A percentile compares a stretch with the other conserved stretches of the same genome.
phyloP scores from a whole-genome alignment of 2,888 invertebrate species.

The Chymomyza caudatula region DNA sequence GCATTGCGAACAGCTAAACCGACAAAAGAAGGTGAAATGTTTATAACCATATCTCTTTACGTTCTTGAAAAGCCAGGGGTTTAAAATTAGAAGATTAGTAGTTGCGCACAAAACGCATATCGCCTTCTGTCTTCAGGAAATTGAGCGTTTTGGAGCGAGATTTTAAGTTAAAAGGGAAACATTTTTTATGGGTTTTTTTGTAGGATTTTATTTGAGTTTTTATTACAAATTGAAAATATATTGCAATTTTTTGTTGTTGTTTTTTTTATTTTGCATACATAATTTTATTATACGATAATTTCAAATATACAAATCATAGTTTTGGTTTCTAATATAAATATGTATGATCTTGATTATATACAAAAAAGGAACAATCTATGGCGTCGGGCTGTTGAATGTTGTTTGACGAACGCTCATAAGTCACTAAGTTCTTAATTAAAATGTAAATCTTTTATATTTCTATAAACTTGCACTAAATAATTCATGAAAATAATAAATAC shows the following conservation, averaged over 20 bases:
- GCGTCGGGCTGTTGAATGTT: conserved; percentile 26
- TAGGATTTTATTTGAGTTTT: conserved; percentile 32
- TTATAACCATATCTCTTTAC: too few relatives aligned
- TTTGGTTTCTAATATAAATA: conserved; percentile 37
- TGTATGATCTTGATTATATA: conserved; percentile 62
- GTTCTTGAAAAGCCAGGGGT: too few relatives aligned
- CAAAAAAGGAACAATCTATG: conserved; percentile 75
- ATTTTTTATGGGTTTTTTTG: conserved; percentile 41
- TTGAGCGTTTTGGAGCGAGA: too few relatives aligned
- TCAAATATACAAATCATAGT: conserved; percentile 28
- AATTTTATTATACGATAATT: conserved; percentile 24
- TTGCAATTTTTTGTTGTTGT: conserved; percentile 2
- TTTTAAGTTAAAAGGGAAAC: too few relatives aligned
- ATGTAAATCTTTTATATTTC: conserved; percentile 74
- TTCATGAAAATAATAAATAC: conserved; percentile 35
- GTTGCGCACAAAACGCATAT: too few relatives aligned
- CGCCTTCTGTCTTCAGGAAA: too few relatives aligned
- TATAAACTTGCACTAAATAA: conserved; percentile 63
- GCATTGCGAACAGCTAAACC: too few relatives aligned
- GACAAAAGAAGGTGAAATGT: too few relatives aligned
- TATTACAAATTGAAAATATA: conserved; percentile 49
- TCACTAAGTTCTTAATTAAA: conserved; percentile 58
- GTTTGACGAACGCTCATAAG: conserved; percentile 44
- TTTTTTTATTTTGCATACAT: conserved; percentile 28
- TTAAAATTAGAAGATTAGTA: too few relatives aligned